Base-by-base conservation (phyloP, 2,797 vertebrate genomes). In the Etheostoma nigrum region DNA sequence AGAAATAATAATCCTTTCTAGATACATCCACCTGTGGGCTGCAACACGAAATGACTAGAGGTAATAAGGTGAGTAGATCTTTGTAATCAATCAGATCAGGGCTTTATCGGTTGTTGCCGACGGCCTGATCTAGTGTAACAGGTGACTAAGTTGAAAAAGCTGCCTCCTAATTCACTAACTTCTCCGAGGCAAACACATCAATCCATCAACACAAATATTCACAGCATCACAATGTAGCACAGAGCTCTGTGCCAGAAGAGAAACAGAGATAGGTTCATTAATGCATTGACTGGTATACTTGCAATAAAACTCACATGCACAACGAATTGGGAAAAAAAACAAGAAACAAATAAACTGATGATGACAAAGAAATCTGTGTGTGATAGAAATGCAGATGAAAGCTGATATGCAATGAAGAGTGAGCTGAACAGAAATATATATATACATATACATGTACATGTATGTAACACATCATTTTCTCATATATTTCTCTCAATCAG, bases 231-330 rank as follows among this genome's bases (percentile, higher is more conserved):
- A 67, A 79, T 62, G 68, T 49, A 78, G 77, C 81, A 86, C 78
- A 85, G 83, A 78, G 76, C 82, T 65, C 57, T 82, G 84, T 70
- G 78, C 87, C 86, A 74, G 84, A 74, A 90, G 88, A 85, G 74
- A 91, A 91, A 92, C 78, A 91, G 85, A 91, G 83, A 90, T 73
- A 91, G 60, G 60, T 90, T 91, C 48, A 92, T 91, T 90, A 92
- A 84, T 82, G 84, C 79, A 92, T 66, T 90, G n/a, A 83, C 14
- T 58, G 47, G 30, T 59, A 83, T 44, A 90, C 82, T 73, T 82
- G 63, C 64, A 84, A 67, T 78, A 85, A 52, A 77, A 73, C 57
- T 77, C 57, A 58, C 88, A 93, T 89, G 86, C 84, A 92, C 73
- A 86, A 47, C 27, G 3, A 69, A n/a, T 72, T 52, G 47, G 14